These are phyloP conservation scores for Tachina fera DNA, from an alignment of 2,888 invertebrate genomes.

Conservation along the genomic window DNA sequence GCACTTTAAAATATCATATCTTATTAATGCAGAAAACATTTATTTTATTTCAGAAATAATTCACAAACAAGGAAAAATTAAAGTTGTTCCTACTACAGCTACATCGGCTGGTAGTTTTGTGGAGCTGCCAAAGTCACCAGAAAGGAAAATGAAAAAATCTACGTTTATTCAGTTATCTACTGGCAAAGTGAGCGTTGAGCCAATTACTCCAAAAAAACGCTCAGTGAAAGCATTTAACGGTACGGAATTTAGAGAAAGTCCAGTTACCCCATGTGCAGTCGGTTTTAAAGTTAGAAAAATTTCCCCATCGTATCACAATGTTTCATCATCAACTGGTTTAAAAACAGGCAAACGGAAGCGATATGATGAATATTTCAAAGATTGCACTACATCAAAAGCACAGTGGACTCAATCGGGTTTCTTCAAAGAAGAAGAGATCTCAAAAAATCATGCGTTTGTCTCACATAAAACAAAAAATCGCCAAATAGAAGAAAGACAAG, in stretches of 20 bases:
- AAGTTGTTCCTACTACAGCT: constrained; percentile 61
- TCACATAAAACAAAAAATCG: constrained; percentile 13
- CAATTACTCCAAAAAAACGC: constrained; percentile 75
- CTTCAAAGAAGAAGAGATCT: constrained; percentile 74
- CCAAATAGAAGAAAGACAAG: constrained; percentile 14
- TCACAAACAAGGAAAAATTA: constrained; percentile 13
- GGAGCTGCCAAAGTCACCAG: constrained; percentile 61
- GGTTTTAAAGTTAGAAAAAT: constrained; percentile 75
- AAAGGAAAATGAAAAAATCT: constrained; percentile 59
- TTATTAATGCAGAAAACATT: too few relatives aligned
- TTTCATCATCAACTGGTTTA: constrained; percentile 39
- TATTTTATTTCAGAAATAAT: constrained; percentile 34
- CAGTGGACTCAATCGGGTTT: constrained; percentile 76
- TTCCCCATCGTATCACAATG: constrained; percentile 65
- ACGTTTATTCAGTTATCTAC: constrained; percentile 74
- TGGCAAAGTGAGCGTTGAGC: constrained; percentile 79
- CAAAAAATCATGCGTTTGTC: constrained; percentile 30
- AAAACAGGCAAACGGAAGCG: constrained; percentile 56
- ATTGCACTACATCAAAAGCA: constrained; percentile 72
- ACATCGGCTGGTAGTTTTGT: constrained; percentile 75
- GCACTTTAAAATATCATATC: too few relatives aligned
- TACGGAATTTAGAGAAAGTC: constrained; percentile 76
- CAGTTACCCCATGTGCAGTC: constrained; percentile 74
- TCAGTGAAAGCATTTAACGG: constrained; percentile 57
- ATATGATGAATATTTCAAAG: constrained; percentile 68